Percentiles rank a stretch among this genome's conserved stretches.
These are phyloP conservation scores for Odocoileus hemionus DNA, from an alignment of 2,113 vertebrate genomes.

Conservation along the genomic window DNA sequence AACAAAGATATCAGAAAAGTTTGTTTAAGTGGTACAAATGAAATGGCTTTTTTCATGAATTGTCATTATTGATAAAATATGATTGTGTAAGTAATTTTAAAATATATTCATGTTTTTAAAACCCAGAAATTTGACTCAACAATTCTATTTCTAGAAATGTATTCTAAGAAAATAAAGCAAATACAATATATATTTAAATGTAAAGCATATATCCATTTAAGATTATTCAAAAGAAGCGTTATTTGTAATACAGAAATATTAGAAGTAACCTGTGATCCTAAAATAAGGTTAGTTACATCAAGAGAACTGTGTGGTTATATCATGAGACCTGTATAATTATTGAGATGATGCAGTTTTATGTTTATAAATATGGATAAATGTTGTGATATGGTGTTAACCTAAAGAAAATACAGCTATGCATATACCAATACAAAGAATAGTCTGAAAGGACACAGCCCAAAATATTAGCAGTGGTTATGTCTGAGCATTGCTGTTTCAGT, in stretches of 20 bases:
- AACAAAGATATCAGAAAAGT: neutral
- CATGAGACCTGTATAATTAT: neutral
- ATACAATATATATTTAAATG: neutral
- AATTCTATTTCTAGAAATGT: neutral
- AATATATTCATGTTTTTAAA: neutral
- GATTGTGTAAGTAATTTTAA: neutral
- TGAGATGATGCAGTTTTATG: neutral
- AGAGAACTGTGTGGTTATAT: neutral
- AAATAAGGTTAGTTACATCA: neutral
- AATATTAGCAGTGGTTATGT: neutral
- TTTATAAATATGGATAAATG: neutral
- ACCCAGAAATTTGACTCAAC: neutral
- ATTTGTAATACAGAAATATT: neutral
- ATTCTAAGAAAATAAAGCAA: neutral
- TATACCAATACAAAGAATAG: neutral
- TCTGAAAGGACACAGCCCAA: neutral
- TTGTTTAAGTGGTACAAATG: neutral
- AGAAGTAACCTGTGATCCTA: neutral
- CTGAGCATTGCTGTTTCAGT: neutral
- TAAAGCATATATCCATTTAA: neutral
- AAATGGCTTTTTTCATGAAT: neutral
- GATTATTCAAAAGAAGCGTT: neutral
- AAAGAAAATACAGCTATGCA: neutral
- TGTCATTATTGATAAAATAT: neutral
- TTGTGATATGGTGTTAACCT: neutral